Base-by-base conservation (phyloP, 2,797 vertebrate species). In the Acrossocheilus wenchowensis region DNA sequence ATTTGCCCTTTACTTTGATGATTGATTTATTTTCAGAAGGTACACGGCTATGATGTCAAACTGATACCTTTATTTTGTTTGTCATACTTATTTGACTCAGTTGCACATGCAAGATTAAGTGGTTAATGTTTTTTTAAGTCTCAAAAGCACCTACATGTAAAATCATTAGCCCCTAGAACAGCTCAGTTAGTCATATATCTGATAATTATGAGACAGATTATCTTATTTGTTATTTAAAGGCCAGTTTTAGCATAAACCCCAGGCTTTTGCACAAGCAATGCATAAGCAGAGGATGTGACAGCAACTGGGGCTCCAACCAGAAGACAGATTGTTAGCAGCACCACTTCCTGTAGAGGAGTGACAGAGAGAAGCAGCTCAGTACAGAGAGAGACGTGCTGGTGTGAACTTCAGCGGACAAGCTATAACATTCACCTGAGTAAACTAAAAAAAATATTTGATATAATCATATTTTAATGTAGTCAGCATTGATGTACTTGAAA, bases 341-440 rank as follows among this genome's bases (percentile, higher is more conserved):
- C 66, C 78, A 81, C 60, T 81, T 81, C 78, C 78, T 81, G 60
- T 66, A 45, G 41, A 66, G 26, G 41, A 34, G 41, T 23, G 41
- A 66, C 41, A 23, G 41, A 66, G 78, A 66, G 43, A 81, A 68
- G 26, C 78, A 34, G 43, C 78, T 68, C 78, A 81, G 78, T 81
- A 66, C 43, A 66, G 78, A 30, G n/a, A 14, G 62, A 66, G 60
- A 81, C 15, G 60, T 34, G 60, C 11, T 68, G 60, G 21, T 21
- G 60, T 66, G 41, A 81, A 81, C 60, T 36, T 81, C 60, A 68
- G 60, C 78, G n/a, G 43, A 66, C 78, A 60, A 66, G 17, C 26
- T 14, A 5, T 64, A 17, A 66, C 78, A 34, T 66, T 48, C 17
- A 21, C 54, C 4, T 10, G 5, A 41, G 17, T 11, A 1, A 41